Conservation (phyloP, 2,888 invertebrate species). For the Coleophora flavipennella region DNA sequence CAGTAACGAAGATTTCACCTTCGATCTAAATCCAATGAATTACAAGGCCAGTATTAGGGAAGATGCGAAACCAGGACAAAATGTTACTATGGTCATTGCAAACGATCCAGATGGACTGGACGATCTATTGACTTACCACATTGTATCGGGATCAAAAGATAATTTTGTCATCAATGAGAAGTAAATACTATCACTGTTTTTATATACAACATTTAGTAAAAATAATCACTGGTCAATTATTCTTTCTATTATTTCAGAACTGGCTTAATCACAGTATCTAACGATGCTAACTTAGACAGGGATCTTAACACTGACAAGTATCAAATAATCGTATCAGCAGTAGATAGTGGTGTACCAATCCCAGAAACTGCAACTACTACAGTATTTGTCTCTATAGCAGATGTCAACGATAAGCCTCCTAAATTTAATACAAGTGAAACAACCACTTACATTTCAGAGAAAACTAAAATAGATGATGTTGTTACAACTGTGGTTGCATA, state of each 20-base stretch:
- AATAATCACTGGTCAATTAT: background rate
- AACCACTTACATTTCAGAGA: constrained; percentile 80
- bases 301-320: constrained; percentile 78
- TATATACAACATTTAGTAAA: constrained; percentile 8
- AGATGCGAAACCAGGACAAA: constrained; percentile 78
- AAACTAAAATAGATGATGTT: constrained; percentile 73
- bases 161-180: constrained; percentile 82
- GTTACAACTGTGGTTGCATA: constrained; percentile 77
- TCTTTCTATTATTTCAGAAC: constrained; percentile 55
- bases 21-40: constrained; percentile 77
- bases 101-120: constrained; percentile 86
- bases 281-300: constrained; percentile 80
- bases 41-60: constrained; percentile 81
- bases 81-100: constrained; percentile 80
- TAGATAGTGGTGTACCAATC: constrained; percentile 81
- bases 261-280: constrained; percentile 79
- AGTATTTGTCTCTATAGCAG: constrained; percentile 79
- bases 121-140: constrained; percentile 77
- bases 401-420: constrained; percentile 88
- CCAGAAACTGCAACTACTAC: constrained; percentile 85
- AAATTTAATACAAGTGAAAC: constrained; percentile 78
- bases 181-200: constrained; percentile 45
- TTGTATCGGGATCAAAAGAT: constrained; percentile 81
- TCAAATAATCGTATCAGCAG: constrained; percentile 80
- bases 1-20: constrained; percentile 50